Conservation (phyloP, 2,888 invertebrate species). For the Meloe dianella region DNA sequence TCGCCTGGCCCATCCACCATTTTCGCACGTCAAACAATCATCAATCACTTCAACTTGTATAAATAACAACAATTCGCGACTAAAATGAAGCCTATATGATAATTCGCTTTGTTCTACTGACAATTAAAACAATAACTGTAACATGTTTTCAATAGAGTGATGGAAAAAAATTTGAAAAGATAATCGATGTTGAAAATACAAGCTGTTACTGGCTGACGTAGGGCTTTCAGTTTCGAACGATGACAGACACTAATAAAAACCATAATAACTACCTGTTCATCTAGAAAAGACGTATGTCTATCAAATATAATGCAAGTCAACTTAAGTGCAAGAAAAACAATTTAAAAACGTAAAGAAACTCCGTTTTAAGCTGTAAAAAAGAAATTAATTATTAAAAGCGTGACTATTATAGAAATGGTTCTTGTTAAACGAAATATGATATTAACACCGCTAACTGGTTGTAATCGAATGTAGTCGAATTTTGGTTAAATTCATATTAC, state of each 20-base stretch:
- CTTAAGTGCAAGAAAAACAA: not conserved
- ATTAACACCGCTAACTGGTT: not conserved
- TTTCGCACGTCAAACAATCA: not conserved
- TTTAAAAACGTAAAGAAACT: not conserved
- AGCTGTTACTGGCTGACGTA: not conserved
- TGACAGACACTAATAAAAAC: slow-evolving; percentile 1
- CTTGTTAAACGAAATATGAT: not conserved
- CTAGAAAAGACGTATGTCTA: slow-evolving; percentile 32
- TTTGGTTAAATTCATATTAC: not conserved
- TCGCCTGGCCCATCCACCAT: not conserved
- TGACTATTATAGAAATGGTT: not conserved
- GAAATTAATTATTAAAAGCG: not conserved
- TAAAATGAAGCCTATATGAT: not conserved
- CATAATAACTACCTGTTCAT: slow-evolving; percentile 1
- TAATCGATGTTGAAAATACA: not conserved
- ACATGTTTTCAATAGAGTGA: no score
- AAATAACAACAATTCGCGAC: not conserved
- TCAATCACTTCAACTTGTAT: not conserved
- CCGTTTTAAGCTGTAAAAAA: not conserved
- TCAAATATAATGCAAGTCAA: not conserved
- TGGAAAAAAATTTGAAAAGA: no score
- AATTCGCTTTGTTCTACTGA: not conserved
- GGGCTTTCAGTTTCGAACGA: not conserved
- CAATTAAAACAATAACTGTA: no score
- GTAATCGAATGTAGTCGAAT: not conserved